Percentiles rank a stretch among this genome's conserved stretches.
Conservation (phyloP, 1,140 invertebrate genomes). For the Drosophila prosaltans region DNA sequence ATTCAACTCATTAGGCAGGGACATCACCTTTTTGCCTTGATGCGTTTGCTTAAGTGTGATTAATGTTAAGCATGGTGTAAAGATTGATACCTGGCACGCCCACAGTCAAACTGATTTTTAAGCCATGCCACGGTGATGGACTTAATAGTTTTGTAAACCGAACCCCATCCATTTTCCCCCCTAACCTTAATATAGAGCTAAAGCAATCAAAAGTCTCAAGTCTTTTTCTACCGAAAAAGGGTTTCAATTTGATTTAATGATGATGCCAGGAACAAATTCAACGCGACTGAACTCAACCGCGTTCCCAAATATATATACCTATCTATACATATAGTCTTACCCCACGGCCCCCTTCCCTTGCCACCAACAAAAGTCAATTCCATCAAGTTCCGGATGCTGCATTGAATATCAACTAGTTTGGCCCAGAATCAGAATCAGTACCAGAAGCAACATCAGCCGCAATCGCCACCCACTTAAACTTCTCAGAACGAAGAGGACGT, state of each 20-base stretch:
- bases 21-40: conserved; percentile 17
- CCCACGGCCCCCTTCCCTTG: background rate
- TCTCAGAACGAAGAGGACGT: conserved; percentile 23
- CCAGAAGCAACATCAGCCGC: conserved; percentile 26
- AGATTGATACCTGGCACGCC: conserved; percentile 62
- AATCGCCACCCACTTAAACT: conserved; percentile 68
- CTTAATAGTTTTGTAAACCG: conserved; percentile 62
- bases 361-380: conserved; percentile 72
- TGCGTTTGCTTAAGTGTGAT: conserved; percentile 67
- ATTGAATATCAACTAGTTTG: conserved; percentile 78
- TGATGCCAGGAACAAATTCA: conserved; percentile 75
- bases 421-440: conserved; percentile 34
- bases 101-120: conserved; percentile 46
- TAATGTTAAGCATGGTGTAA: conserved; percentile 58
- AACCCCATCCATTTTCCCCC: background rate
- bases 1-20: conserved; percentile 54
- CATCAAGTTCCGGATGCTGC: conserved; percentile 77
- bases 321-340: conserved; percentile 1
- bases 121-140: conserved; percentile 14
- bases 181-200: background rate
- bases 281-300: conserved; percentile 50
- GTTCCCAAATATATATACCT: conserved; percentile 2
- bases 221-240: conserved; percentile 70
- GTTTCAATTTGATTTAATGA: conserved; percentile 81
- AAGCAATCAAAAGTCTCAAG: conserved; percentile 72